Percentiles rank a stretch among this genome's conserved stretches.
These are phyloP conservation scores for Sinocyclocheilus rhinocerous DNA, from an alignment of 2,113 vertebrate species.

Conservation along the genomic window DNA sequence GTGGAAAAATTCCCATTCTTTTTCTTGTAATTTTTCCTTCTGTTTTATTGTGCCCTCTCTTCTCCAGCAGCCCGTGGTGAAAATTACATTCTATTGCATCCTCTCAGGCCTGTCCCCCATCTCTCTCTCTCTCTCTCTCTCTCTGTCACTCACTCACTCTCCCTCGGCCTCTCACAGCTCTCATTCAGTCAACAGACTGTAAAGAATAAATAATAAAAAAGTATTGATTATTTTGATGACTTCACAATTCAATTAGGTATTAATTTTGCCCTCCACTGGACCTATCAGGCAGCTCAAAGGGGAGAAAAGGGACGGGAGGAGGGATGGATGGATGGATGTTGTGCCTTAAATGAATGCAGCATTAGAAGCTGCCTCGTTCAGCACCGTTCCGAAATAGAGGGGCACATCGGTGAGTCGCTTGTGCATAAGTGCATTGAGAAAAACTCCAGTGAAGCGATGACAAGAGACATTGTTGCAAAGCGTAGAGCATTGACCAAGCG, in stretches of 20 bases:
- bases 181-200: slow-evolving; percentile 99
- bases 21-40: slow-evolving; percentile 63
- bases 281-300: slow-evolving; percentile 98
- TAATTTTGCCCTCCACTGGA: slow-evolving; percentile 99
- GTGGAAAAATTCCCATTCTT: slow-evolving; percentile 78
- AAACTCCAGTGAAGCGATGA: slow-evolving; percentile 77
- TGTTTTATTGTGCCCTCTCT: slow-evolving; percentile 96
- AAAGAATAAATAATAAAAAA: slow-evolving; percentile 99
- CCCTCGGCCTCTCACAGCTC: slow-evolving; percentile 92
- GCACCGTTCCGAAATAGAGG: slow-evolving; percentile 74
- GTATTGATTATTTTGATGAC: slow-evolving; percentile 99
- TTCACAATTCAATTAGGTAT: slow-evolving; percentile 99
- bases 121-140: too few relatives aligned
- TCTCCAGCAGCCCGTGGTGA: slow-evolving; percentile 91
- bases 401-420: slow-evolving; percentile 88
- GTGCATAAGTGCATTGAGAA: slow-evolving; percentile 92
- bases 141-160: slow-evolving; percentile 82
- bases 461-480: slow-evolving; percentile 96
- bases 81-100: slow-evolving; percentile 99
- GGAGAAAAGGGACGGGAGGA: slow-evolving; percentile 74
- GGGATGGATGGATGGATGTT: slow-evolving; percentile 55
- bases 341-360: slow-evolving; percentile 85
- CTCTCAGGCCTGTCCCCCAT: slow-evolving; percentile 88
- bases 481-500: slow-evolving; percentile 95
- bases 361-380: slow-evolving; percentile 83